Conservation (phyloP, 2,113 vertebrate genomes). For the Lophius piscatorius region DNA sequence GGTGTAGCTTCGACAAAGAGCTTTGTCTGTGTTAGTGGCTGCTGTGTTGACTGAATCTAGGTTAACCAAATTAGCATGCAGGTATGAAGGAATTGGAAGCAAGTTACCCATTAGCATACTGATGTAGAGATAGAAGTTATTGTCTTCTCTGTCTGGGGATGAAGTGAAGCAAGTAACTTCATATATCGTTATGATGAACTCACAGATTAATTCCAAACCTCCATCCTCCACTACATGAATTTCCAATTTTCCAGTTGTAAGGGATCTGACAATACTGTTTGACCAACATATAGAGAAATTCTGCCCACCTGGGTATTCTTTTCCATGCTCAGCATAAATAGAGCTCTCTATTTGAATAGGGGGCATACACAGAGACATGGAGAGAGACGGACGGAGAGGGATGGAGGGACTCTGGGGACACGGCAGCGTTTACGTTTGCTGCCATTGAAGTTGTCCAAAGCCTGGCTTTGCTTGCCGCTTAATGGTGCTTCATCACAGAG, state of each 20-base stretch:
- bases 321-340: conserved; percentile 63
- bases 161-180: neutral
- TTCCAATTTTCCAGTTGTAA: conserved; percentile 48
- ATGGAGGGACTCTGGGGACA: conserved; percentile 70
- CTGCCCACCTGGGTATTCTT: conserved; percentile 32
- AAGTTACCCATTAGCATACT: conserved; percentile 59
- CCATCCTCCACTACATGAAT: conserved; percentile 8
- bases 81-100: conserved; percentile 60
- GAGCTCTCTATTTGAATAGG: conserved; percentile 49
- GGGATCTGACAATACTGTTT: conserved; percentile 42
- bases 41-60: conserved; percentile 21
- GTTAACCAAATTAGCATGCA: conserved; percentile 62
- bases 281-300: conserved; percentile 50
- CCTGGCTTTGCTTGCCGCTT: conserved; percentile 67
- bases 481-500: conserved; percentile 80
- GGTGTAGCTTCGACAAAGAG: no score
- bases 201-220: no score
- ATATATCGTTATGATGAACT: no score
- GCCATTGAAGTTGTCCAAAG: conserved; percentile 73
- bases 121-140: conserved; percentile 37
- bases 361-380: conserved; percentile 34
- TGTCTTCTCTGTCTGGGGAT: conserved; percentile 55
- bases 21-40: neutral
- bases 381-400: conserved; percentile 55
- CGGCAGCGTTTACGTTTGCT: conserved; percentile 67